phyloP scores from a whole-genome alignment of 2,888 invertebrate genomes.

The Eupithecia exiguata region DNA sequence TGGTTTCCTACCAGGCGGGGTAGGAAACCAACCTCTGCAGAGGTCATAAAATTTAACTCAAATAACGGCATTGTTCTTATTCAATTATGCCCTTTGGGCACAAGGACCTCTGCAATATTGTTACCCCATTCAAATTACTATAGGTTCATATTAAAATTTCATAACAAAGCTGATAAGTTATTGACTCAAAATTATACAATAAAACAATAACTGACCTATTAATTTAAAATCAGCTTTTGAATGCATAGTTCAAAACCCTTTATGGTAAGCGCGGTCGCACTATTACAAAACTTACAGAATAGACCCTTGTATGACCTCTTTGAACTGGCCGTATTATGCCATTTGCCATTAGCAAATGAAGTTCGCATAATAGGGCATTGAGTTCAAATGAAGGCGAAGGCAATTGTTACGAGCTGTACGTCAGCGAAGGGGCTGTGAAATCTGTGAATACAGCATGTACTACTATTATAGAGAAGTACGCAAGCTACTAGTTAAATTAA shows the following conservation, averaged over 20 bases:
- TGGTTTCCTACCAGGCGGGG: too few species aligned
- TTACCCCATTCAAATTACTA: slow-evolving; percentile 19
- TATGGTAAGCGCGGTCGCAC: slow-evolving; percentile 17
- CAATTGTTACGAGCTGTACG: slow-evolving; percentile 44
- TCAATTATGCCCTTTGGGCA: slow-evolving; percentile 21
- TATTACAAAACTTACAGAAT: slow-evolving; percentile 50
- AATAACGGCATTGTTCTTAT: slow-evolving; percentile 12
- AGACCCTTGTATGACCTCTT: slow-evolving; percentile 48
- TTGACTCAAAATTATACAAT: slow-evolving; percentile 33
- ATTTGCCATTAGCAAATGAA: slow-evolving; percentile 60
- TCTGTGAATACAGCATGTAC: slow-evolving; percentile 17
- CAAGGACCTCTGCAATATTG: slow-evolving; percentile 28
- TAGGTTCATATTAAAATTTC: slow-evolving; percentile 22
- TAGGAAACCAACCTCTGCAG: slow-evolving; percentile 3
- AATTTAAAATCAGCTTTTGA: slow-evolving; percentile 37
- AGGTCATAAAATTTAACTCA: slow-evolving; percentile 4
- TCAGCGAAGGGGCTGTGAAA: slow-evolving; percentile 32
- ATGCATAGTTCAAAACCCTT: slow-evolving; percentile 29
- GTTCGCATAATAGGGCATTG: slow-evolving; percentile 46
- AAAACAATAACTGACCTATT: slow-evolving; percentile 24
- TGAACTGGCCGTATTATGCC: slow-evolving; percentile 55
- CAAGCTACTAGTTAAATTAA: neutral
- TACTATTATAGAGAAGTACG: slow-evolving; percentile 9
- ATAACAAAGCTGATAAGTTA: slow-evolving; percentile 28
- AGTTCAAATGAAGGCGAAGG: slow-evolving; percentile 44